Evolutionary conservation across 2,888 invertebrate genomes (phyloP).

Genomic region (Mesorhabditis belari): DNA sequence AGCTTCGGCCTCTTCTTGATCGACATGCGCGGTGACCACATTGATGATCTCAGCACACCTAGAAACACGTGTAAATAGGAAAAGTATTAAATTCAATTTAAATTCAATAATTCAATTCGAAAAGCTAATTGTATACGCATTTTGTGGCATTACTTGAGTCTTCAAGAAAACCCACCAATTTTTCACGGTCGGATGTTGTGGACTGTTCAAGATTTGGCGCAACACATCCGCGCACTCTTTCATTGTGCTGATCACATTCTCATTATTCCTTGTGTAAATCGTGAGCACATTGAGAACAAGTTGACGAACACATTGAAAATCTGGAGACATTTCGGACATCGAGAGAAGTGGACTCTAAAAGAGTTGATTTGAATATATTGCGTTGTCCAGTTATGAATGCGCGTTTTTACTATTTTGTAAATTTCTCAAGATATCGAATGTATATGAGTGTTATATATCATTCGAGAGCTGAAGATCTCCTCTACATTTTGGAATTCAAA

Average conservation of each 20-base stretch:
- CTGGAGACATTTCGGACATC: slow-evolving; percentile 50
- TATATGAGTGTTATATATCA: no score
- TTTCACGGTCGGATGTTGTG: slow-evolving; percentile 51
- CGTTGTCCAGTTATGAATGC: not conserved
- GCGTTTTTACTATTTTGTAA: no score
- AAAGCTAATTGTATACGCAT: no score
- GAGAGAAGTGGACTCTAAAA: slow-evolving; percentile 42
- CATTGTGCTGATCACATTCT: slow-evolving; percentile 42
- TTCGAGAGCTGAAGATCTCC: no score
- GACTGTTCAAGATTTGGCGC: slow-evolving; percentile 49
- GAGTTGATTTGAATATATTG: not conserved
- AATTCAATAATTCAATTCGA: not conserved
- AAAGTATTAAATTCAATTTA: not conserved
- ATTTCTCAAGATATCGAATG: no score
- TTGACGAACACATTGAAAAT: slow-evolving; percentile 52
- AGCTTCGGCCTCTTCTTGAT: slow-evolving; percentile 56
- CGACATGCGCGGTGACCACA: slow-evolving; percentile 41
- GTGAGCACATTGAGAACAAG: slow-evolving; percentile 46
- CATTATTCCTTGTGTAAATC: slow-evolving; percentile 41
- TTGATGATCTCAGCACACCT: slow-evolving; percentile 50
- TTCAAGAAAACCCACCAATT: slow-evolving; percentile 41
- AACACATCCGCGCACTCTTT: slow-evolving; percentile 47
- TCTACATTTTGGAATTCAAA: not conserved
- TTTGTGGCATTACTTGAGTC: slow-evolving; percentile 1
- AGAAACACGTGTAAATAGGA: not conserved